A percentile compares a stretch with the other conserved stretches of the same genome.
These are phyloP conservation scores for Dasyprocta punctata DNA, from an alignment of 2,113 vertebrate genomes.

Conservation along the genomic window DNA sequence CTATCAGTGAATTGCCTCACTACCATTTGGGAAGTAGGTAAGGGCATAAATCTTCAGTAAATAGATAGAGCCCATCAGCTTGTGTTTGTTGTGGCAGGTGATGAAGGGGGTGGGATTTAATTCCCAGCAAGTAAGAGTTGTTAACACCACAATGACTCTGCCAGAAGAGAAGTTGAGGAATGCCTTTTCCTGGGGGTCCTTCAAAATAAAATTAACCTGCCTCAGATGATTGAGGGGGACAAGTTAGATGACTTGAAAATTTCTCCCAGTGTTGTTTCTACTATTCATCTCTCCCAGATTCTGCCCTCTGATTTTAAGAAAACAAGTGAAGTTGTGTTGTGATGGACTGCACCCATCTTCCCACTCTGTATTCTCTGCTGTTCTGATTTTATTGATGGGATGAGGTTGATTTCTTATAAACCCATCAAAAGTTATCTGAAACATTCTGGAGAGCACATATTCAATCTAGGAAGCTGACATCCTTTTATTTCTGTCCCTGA, in stretches of 20 bases:
- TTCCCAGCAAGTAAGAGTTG: neutral
- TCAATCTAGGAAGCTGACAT: neutral
- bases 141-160: neutral
- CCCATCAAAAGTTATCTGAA: neutral
- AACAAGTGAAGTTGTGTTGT: accelerated
- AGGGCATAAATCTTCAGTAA: slow-evolving; percentile 32
- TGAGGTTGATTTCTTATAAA: neutral
- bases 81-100: slow-evolving; percentile 11
- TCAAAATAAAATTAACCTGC: slow-evolving; percentile 50
- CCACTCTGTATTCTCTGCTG: neutral
- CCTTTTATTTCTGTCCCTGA: neutral
- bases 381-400: neutral
- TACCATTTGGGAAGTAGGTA: neutral
- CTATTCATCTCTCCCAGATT: neutral
- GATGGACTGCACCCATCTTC: neutral
- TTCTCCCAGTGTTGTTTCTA: neutral
- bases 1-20: neutral
- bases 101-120: slow-evolving; percentile 44
- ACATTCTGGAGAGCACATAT: neutral
- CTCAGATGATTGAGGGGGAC: slow-evolving; percentile 15
- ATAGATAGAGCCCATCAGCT: neutral
- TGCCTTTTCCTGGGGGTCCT: neutral
- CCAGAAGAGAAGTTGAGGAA: neutral
- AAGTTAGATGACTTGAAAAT: slow-evolving; percentile 9
- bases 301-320: neutral